Conservation (phyloP, 2,797 vertebrate species). For the Sibirionetta formosa region DNA sequence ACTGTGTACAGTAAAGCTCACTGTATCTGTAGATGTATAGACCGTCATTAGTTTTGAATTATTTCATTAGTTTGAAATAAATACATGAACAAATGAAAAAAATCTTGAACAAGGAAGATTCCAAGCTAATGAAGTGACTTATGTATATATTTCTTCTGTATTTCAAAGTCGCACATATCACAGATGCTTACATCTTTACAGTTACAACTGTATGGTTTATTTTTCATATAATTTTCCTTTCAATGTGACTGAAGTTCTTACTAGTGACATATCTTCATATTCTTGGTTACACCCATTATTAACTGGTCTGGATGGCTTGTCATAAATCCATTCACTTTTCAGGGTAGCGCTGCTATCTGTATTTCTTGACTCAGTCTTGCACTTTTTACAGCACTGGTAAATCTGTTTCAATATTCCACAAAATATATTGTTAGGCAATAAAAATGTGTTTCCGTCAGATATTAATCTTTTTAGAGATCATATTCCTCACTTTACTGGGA, state of each 20-base stretch:
- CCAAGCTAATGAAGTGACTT: background rate
- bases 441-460: background rate
- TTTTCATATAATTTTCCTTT: background rate
- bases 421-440: background rate
- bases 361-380: background rate
- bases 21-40: background rate
- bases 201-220: rapidly evolving
- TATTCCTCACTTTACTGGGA: background rate
- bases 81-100: background rate
- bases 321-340: slow-evolving; percentile 22
- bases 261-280: slow-evolving; percentile 21
- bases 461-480: background rate
- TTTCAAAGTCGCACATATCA: background rate
- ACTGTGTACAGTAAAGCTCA: background rate
- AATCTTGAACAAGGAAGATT: background rate
- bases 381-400: background rate
- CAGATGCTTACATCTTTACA: rapidly evolving
- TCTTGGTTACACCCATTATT: background rate
- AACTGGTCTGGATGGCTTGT: background rate
- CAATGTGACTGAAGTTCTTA: background rate
- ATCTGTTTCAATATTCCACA: slow-evolving; percentile 17
- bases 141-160: background rate
- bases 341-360: background rate
- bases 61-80: background rate
- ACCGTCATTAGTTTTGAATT: background rate